Evolutionary conservation across 2,113 vertebrate species (phyloP), one percentile per base, ranked within the genome.

Genomic region (Notechis scutatus): DNA sequence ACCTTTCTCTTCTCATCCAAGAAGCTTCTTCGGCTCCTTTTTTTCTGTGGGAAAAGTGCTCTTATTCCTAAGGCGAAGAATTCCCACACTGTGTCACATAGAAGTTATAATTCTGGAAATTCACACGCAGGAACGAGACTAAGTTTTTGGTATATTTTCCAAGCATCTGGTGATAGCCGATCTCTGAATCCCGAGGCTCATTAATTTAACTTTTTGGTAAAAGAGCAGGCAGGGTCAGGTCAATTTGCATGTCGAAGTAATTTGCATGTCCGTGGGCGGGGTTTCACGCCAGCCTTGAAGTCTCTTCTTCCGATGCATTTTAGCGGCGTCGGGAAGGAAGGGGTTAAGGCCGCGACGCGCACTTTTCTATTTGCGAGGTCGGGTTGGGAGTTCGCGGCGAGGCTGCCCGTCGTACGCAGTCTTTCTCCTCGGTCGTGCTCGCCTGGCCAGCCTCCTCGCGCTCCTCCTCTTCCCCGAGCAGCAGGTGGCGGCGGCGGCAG

Each of bases 351-450:
- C 15, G 61, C 90, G 1, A 94, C 93, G 57, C 92, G 87, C n/a
- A 55, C 47, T 34, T 56, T 90, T 93, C 91, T 91, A 5, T 93
- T 93, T 21, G 96, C 54, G 52, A 95, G 85, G 26, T 90, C 47
- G 1, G 94, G 93, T 91, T 93, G 91, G 26, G 64, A 57, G 88
- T 74, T 52, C 9, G 55, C 74, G 69, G 26, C 55, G 23, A 4
- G 93, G 92, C 96, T 42, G 92, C 55, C 86, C 61, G 85, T 21
- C 10, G 93, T 47, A 90, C 92, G 47, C 94, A 94, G 93, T 94
- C 92, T 61, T 55, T 9, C 54, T 39, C 29, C 47, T 45, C 42
- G n/a, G 90, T n/a, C 26, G 6, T 3, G 24, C 39, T 74, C 15
- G 74, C 81, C 81, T 11, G 74, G 50, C 59, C 39, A 42, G 24